Conservation (phyloP, 1,140 invertebrate genomes). For the Wiebesia pumilae region DNA sequence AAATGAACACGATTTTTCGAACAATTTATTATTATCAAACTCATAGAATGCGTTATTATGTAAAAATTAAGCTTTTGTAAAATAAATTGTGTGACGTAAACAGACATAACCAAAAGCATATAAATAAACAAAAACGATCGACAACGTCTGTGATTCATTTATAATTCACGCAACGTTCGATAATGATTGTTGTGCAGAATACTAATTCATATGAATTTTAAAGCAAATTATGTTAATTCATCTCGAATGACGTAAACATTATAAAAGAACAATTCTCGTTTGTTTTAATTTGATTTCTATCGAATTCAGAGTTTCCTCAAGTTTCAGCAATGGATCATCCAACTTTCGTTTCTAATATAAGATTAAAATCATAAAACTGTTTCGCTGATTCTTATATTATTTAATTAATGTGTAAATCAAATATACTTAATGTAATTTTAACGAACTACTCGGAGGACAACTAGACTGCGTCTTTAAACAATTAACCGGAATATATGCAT, state of each 20-base stretch:
- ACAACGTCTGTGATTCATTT: background rate
- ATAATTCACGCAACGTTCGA: background rate
- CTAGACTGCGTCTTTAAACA: too few species aligned
- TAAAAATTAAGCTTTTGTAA: background rate
- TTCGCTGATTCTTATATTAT: too few species aligned
- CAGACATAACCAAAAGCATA: background rate
- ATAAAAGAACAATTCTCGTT: background rate
- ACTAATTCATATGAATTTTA: background rate
- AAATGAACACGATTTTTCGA: background rate
- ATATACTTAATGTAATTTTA: too few species aligned
- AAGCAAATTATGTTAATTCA: background rate
- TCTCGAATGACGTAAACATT: background rate
- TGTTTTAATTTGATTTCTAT: background rate
- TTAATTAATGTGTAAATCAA: too few species aligned
- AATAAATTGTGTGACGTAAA: background rate
- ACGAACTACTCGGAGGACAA: too few species aligned
- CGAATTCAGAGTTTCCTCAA: background rate
- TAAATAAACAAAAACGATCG: background rate
- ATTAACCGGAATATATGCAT: too few species aligned
- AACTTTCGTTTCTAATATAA: too few species aligned
- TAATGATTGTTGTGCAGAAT: background rate
- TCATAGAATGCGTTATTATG: too few species aligned
- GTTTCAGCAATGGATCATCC: background rate
- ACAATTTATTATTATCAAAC: background rate
- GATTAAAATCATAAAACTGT: too few species aligned